Percentiles rank a stretch among this genome's conserved stretches.
Conservation (phyloP, 2,113 vertebrate genomes). For the Myotis lucifugus region DNA sequence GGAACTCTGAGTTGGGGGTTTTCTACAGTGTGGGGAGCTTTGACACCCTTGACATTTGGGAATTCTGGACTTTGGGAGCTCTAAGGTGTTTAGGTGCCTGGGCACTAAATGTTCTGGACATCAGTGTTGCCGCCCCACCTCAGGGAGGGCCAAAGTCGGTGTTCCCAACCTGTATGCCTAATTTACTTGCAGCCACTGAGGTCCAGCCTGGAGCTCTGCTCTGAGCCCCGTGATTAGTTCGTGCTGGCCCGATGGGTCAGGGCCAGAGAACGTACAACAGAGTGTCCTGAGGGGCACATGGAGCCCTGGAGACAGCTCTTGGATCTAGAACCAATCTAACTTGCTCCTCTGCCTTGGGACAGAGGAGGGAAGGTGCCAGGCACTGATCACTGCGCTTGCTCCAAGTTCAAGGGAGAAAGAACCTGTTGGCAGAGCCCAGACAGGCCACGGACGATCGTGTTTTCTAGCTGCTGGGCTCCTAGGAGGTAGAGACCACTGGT, state of each 20-base stretch:
- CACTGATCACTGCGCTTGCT: not conserved
- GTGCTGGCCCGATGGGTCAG: not conserved
- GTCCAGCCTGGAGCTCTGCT: not conserved
- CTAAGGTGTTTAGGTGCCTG: not conserved
- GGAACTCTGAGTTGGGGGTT: not conserved
- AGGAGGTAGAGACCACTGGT: not conserved
- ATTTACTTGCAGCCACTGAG: not conserved
- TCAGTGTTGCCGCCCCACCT: not conserved
- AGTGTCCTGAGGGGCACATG: not conserved
- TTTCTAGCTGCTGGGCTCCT: not conserved
- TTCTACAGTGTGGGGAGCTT: not conserved
- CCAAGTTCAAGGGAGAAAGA: conserved; percentile 20
- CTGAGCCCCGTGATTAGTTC: not conserved
- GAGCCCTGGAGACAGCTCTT: not conserved
- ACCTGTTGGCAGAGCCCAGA: not conserved
- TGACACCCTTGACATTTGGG: not conserved
- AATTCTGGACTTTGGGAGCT: not conserved
- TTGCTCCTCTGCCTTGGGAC: not conserved
- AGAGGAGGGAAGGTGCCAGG: not conserved
- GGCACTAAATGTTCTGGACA: not conserved
- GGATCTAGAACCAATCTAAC: not conserved
- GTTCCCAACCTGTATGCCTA: not conserved
- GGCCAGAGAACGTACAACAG: not conserved
- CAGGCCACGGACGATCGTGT: not conserved
- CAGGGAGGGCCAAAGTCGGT: not conserved